Base-by-base conservation (phyloP, 2,888 invertebrate species). In the Diarsia brunnea region DNA sequence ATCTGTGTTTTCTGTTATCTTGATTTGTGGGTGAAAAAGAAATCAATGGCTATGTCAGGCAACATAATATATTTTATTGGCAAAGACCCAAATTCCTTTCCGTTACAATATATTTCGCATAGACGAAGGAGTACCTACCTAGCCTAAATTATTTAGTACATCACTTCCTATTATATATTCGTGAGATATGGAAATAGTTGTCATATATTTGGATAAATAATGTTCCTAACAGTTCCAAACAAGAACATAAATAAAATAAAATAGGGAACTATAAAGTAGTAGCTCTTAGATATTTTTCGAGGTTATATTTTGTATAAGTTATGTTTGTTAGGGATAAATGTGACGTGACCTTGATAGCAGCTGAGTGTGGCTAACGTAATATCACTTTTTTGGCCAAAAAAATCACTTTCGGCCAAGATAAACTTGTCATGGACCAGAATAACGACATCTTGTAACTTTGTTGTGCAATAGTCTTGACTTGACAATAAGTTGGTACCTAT, bases 171-270 rank as follows among this genome's bases (percentile, higher is more conserved):
- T 68, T 64, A 60, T 78, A 53, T 73, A 69, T 84, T 79, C 24
- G 38, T 31, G 58, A 79, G 79, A 69, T 84, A 79, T 74, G 66
- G 55, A 67, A 69, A 80, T 67, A 53, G 69, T 43, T 63, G 19
- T 51, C 61, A 31, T 80, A 61, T 66, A 74, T 84, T 74, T 64
- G 7, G 61, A 61, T 45, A 75, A 84, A 70, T 75, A 58, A 79
- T 68, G 47, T 49, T 45, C 21, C 45, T 69, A 0, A 53, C 55
- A 64, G 51, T 60, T 7, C 83, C 67, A 84, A 81, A 84, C 81
- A 73, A 83, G 84, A 64, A 60, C 53, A 79, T 81, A 79, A 81
- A 81, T 83, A 78, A 78, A 66, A 68, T 58, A 21, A 78, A 58
- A 68, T 78, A 73, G 58, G 51, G 19, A 65, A 14, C 53, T 67